phyloP scores from a whole-genome alignment of 2,888 invertebrate genomes.

The Lissocephala sabroskyi region DNA sequence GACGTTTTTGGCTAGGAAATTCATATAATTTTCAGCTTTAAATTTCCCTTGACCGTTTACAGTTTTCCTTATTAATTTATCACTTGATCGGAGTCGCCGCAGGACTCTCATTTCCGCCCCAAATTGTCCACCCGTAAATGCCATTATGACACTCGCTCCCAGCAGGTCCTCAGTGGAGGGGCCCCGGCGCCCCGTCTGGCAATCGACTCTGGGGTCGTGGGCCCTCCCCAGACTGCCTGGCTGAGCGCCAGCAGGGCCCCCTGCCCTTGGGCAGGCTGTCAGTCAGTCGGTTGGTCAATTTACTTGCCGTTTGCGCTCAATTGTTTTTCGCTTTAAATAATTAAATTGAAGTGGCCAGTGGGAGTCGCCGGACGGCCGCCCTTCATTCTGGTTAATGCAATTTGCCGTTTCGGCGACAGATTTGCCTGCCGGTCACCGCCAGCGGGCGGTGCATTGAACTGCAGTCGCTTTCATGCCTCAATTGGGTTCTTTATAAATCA shows the following conservation, averaged over 20 bases:
- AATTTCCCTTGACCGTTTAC: too few species aligned
- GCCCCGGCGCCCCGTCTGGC: not conserved
- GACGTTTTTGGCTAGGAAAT: too few species aligned
- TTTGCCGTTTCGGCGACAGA: conserved; percentile 24
- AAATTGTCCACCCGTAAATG: conserved; percentile 61
- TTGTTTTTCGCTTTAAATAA: conserved; percentile 62
- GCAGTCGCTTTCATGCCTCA: conserved; percentile 17
- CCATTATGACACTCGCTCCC: conserved; percentile 64
- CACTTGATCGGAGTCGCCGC: conserved; percentile 33
- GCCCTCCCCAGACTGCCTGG: not conserved
- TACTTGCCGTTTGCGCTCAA: conserved; percentile 31
- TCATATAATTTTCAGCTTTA: too few species aligned
- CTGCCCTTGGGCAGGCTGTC: conserved; percentile 29
- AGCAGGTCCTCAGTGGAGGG: conserved; percentile 22
- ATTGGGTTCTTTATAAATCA: conserved; percentile 46
- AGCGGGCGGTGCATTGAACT: conserved; percentile 34
- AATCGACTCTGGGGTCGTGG: not conserved
- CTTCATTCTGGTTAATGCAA: conserved; percentile 28
- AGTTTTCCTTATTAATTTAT: conserved; percentile 40
- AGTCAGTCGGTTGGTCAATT: conserved; percentile 29
- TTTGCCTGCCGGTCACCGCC: not conserved
- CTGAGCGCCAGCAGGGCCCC: too few species aligned
- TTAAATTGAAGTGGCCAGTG: conserved; percentile 56
- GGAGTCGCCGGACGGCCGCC: not conserved
- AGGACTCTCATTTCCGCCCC: conserved; percentile 50